phyloP scores from a whole-genome alignment of 2,888 invertebrate genomes.

The Meiosimyza decipiens region DNA sequence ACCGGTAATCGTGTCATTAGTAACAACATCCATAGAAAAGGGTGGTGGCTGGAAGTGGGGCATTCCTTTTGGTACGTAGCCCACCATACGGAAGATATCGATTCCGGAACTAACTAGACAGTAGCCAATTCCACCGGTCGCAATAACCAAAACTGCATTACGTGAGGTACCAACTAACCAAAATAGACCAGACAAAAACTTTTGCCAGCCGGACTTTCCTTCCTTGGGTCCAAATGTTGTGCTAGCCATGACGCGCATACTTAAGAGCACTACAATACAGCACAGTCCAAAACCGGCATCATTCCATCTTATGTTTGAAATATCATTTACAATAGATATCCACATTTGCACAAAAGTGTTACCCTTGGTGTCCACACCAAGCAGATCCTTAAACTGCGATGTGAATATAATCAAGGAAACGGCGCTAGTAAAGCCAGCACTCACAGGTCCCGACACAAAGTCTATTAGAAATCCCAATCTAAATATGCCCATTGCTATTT shows the following conservation, averaged over 20 bases:
- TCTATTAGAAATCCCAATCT: constrained; percentile 89
- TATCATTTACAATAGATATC: constrained; percentile 77
- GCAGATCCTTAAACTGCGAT: constrained; percentile 86
- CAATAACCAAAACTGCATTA: constrained; percentile 85
- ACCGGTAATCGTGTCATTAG: constrained; percentile 69
- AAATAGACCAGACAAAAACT: constrained; percentile 73
- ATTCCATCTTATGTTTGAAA: constrained; percentile 75
- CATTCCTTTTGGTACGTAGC: constrained; percentile 79
- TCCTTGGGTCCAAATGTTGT: constrained; percentile 72
- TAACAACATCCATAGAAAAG: constrained; percentile 72
- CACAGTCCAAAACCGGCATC: constrained; percentile 80
- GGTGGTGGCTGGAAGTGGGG: constrained; percentile 76
- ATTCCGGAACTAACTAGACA: constrained; percentile 71
- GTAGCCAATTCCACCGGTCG: constrained; percentile 76
- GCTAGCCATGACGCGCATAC: constrained; percentile 80
- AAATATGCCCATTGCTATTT: constrained; percentile 83
- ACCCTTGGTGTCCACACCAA: constrained; percentile 80
- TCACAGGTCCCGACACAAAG: constrained; percentile 90
- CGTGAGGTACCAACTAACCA: constrained; percentile 85
- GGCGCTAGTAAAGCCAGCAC: constrained; percentile 90
- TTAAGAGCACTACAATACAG: constrained; percentile 80
- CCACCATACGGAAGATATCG: constrained; percentile 74
- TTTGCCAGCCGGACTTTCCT: constrained; percentile 70
- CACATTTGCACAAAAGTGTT: constrained; percentile 84
- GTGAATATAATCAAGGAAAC: constrained; percentile 89